Conservation (phyloP, 2,113 vertebrate species). For the Rissa tridactyla region DNA sequence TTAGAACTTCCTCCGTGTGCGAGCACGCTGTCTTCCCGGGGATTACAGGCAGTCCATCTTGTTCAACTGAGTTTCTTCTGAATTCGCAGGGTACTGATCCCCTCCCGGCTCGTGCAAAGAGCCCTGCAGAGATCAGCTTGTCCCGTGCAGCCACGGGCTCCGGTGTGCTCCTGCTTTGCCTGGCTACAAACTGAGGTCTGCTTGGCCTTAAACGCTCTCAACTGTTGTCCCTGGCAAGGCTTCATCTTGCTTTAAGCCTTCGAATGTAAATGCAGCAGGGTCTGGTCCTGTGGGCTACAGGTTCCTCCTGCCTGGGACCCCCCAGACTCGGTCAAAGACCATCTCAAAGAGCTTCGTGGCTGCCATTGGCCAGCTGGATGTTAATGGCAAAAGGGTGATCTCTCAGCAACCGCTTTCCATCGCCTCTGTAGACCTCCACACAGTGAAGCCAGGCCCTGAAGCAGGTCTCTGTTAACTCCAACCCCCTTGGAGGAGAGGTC, state of each 20-base stretch:
- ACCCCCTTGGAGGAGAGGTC: not conserved
- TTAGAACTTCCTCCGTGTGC: not conserved
- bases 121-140: not conserved
- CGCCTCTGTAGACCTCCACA: not conserved
- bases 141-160: fast-evolving
- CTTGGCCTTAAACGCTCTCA: not conserved
- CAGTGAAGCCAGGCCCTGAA: not conserved
- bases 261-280: not conserved
- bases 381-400: not conserved
- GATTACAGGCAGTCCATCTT: not conserved
- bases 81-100: not conserved
- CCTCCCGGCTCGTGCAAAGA: not conserved
- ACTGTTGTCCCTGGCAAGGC: not conserved
- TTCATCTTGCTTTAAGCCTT: not conserved
- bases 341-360: not conserved
- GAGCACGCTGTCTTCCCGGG: not conserved
- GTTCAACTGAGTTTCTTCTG: not conserved
- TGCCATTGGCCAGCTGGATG: not conserved
- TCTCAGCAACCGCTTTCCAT: not conserved
- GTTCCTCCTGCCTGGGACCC: not conserved
- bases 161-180: not conserved
- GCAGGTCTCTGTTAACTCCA: not conserved
- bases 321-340: not conserved
- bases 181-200: not conserved
- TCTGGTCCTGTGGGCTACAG: not conserved